Conservation (phyloP, 2,797 vertebrate species). For the Micromesistius poutassou region DNA sequence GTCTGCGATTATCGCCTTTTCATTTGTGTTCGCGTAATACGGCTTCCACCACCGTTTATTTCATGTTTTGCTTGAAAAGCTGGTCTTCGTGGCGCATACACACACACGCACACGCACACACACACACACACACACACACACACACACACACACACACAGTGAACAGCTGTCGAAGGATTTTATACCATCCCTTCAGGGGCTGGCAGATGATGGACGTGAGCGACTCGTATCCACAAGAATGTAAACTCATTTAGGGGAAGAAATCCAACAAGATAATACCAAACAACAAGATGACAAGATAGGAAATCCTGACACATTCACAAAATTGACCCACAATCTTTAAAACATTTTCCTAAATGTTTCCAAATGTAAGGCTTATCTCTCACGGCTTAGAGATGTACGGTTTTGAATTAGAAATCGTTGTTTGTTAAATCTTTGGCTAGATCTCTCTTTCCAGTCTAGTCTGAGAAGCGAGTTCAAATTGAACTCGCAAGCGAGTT, state of each 20-base stretch:
- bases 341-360: not conserved
- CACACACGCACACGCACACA: not conserved
- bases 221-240: not conserved
- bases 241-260: not conserved
- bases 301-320: not conserved
- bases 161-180: not conserved
- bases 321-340: not conserved
- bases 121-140: conserved; percentile 2
- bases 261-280: not conserved
- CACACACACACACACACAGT: not conserved
- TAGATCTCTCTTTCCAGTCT: not conserved
- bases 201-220: not conserved
- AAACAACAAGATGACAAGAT: not conserved
- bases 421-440: not conserved
- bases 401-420: not conserved
- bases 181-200: not conserved
- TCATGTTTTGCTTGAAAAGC: not conserved
- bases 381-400: not conserved
- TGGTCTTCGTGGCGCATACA: not conserved
- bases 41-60: not conserved
- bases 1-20: not conserved
- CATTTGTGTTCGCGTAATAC: not conserved
- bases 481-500: not conserved
- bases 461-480: not conserved
- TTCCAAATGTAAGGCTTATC: not conserved